These are phyloP conservation scores for Eilema sororculum DNA, from an alignment of 2,888 invertebrate genomes.

Conservation along the genomic window DNA sequence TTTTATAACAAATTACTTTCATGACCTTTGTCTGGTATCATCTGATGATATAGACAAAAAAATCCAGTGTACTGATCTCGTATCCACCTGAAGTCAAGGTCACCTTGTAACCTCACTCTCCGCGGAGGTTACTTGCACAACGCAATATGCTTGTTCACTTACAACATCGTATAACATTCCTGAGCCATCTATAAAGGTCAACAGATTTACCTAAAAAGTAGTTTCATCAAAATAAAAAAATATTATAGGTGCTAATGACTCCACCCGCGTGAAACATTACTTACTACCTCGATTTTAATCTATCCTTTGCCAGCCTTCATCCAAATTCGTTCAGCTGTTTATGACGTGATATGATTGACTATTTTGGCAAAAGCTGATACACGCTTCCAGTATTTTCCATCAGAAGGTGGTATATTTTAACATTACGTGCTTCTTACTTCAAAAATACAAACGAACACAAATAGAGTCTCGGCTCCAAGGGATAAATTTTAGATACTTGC, in stretches of 20 bases:
- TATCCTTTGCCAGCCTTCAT: too few species aligned
- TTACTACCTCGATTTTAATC: too few species aligned
- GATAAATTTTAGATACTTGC: not conserved
- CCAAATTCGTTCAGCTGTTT: too few species aligned
- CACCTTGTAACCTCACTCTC: slow-evolving; percentile 18
- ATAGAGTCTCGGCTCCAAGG: not conserved
- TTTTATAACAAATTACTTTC: not conserved
- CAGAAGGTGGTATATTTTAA: too few species aligned
- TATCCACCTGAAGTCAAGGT: slow-evolving; percentile 27
- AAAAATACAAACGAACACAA: not conserved
- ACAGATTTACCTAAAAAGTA: slow-evolving; percentile 13
- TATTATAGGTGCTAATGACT: too few species aligned
- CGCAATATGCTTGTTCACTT: slow-evolving; percentile 34
- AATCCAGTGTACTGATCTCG: not conserved
- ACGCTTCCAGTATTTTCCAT: too few species aligned
- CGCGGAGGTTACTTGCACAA: slow-evolving; percentile 18
- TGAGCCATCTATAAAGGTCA: slow-evolving; percentile 33
- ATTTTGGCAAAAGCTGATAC: too few species aligned
- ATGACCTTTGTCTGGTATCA: not conserved
- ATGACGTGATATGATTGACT: too few species aligned
- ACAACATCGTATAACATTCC: slow-evolving; percentile 32
- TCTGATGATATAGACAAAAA: not conserved
- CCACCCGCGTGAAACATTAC: too few species aligned
- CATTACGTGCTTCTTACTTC: too few species aligned
- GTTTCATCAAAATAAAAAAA: slow-evolving; percentile 4